These are phyloP conservation scores for Archaeoteleia sp. DNA, from an alignment of 2,888 invertebrate genomes.

Conservation along the genomic window DNA sequence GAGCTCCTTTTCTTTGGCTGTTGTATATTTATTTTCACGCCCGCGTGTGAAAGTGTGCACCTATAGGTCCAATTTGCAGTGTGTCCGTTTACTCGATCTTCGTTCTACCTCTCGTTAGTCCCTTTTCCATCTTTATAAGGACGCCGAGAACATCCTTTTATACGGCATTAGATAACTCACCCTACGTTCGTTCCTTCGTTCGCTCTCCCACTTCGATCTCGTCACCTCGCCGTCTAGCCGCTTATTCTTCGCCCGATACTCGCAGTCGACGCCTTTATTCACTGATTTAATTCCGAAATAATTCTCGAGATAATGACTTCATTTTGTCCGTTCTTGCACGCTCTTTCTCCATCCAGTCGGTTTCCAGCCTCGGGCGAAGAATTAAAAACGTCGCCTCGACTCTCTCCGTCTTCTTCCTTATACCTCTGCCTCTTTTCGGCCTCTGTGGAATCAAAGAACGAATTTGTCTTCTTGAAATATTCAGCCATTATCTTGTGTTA, in stretches of 20 bases:
- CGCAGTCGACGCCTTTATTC: conserved; percentile 40
- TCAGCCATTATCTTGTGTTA: background rate
- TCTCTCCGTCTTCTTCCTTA: background rate
- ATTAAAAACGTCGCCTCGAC: conserved; percentile 9
- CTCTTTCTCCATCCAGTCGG: conserved; percentile 26
- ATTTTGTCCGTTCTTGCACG: conserved; percentile 20
- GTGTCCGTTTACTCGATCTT: conserved; percentile 15
- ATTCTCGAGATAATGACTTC: conserved; percentile 57
- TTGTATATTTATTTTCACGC: background rate
- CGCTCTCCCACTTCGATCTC: background rate
- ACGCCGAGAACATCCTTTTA: conserved; percentile 2
- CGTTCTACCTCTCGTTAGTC: conserved; percentile 10
- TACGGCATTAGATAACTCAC: conserved; percentile 7
- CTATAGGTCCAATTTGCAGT: conserved; percentile 26
- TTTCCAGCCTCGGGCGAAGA: conserved; percentile 6
- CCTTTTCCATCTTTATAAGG: conserved; percentile 12
- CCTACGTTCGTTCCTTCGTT: conserved; percentile 18
- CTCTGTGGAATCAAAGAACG: conserved; percentile 10
- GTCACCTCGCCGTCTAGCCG: background rate
- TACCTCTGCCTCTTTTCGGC: background rate
- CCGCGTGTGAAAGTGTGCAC: background rate
- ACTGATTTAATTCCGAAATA: conserved; percentile 58
- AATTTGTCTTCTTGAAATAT: conserved; percentile 12
- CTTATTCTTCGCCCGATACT: conserved; percentile 20
- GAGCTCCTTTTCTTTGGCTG: conserved; percentile 16